Base-by-base conservation (phyloP, 2,113 vertebrate genomes). In the Anser cygnoides region DNA sequence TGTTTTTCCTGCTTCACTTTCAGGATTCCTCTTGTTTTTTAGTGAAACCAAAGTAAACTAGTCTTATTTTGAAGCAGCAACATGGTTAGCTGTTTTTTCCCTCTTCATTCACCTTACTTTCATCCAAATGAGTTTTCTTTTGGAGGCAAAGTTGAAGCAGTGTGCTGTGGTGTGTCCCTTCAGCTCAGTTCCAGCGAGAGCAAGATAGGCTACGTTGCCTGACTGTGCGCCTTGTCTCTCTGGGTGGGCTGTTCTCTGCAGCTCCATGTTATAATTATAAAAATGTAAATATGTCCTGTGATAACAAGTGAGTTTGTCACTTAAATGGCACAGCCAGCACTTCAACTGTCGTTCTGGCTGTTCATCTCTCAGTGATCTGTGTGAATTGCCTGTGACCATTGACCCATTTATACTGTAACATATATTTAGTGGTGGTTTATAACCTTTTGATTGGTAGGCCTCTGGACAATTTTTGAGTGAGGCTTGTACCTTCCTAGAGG, bases 231-330 rank as follows among this genome's bases (percentile, higher is more conserved):
- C 91, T 37, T 6, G 73, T 81, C 83, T 87, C 93, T 94, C 92
- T 96, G 92, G 93, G 95, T 95, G 96, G 95, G 92, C 90, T 23
- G 88, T 66, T 93, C 75, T 92, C 65, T 41, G 58, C 89, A 94
- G 84, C 62, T 84, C 86, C 14, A 2, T 77, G 76, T 87, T 75
- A 68, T 91, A 89, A 8, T 81, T 94, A 67, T 54, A 82, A 58
- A 91, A 82, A 76, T 66, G 70, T 76, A 96, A 90, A 75, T 72
- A 88, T 70, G 62, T 87, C n/a, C 39, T 33, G 70, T 54, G 92
- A 92, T 93, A 93, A 90, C 23, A 9, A 96, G 76, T 37, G 76
- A 82, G 19, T 46, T 70, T 95, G 72, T 94, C 78, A n/a, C 67
- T 83, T 94, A 23, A 57, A n/a, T 18, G 87, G 94, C 93, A n/a